These are phyloP conservation scores for Spinibarbus caldwelli DNA, from an alignment of 2,797 vertebrate genomes.

Conservation along the genomic window DNA sequence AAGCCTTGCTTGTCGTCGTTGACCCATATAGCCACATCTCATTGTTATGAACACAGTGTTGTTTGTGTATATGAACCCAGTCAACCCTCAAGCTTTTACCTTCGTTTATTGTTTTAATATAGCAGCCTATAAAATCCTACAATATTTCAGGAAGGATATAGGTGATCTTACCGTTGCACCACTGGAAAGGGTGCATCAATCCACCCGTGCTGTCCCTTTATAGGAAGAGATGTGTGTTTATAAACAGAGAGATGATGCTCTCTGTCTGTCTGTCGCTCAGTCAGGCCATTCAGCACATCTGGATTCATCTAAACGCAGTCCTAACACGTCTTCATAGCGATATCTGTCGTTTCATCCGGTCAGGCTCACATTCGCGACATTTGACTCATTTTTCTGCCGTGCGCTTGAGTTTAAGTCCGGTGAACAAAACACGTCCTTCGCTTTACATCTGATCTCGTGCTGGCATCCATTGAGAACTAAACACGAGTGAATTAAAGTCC, in stretches of 20 bases:
- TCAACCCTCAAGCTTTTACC: background rate
- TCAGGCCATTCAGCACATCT: conserved; percentile 38
- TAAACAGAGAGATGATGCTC: conserved; percentile 67
- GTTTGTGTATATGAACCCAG: background rate
- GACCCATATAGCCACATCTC: background rate
- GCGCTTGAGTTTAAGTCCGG: background rate
- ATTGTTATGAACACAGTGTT: background rate
- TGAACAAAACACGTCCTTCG: background rate
- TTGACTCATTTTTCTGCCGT: background rate
- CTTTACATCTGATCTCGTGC: no score
- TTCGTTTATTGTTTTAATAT: background rate
- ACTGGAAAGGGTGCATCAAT: conserved; percentile 92
- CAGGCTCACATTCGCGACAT: background rate
- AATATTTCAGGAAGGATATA: background rate
- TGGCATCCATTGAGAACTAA: conserved; percentile 45
- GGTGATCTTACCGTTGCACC: conserved; percentile 93
- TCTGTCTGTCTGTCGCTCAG: conserved; percentile 24
- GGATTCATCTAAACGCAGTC: conserved; percentile 14
- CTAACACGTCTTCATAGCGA: background rate
- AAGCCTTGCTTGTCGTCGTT: no score
- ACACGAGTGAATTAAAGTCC: conserved; percentile 46
- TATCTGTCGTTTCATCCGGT: background rate
- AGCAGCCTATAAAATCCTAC: background rate
- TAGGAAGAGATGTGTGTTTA: conserved; percentile 69
- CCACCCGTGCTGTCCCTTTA: conserved; percentile 69